Percentiles rank a stretch among this genome's conserved stretches.
phyloP scores from a whole-genome alignment of 2,888 invertebrate genomes.

The Heliconius ismenius region DNA sequence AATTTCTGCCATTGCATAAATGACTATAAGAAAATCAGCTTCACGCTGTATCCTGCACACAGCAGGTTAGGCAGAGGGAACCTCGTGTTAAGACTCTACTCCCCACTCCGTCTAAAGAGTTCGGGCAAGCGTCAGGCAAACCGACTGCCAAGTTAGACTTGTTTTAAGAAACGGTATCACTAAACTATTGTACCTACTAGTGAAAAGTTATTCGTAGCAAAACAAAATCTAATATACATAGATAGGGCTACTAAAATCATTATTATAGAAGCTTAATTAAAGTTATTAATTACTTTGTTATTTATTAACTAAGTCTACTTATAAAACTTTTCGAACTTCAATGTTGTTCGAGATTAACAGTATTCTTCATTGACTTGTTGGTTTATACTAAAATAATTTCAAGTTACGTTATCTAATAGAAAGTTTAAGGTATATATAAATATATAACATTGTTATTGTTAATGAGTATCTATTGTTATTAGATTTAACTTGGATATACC shows the following conservation, averaged over 20 bases:
- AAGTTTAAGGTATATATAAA: no score
- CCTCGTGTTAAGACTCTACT: no score
- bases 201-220: neutral
- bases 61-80: no score
- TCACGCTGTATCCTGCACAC: no score
- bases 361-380: neutral
- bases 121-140: neutral
- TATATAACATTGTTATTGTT: no score
- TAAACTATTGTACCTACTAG: neutral
- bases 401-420: neutral
- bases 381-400: constrained; percentile 1
- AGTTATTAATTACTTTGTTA: constrained; percentile 5
- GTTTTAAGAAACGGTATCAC: neutral
- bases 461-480: no score
- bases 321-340: neutral
- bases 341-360: constrained; percentile 1
- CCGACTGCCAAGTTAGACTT: neutral
- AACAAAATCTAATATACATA: neutral
- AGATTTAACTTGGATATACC: neutral
- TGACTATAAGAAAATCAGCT: no score
- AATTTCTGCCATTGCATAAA: no score
- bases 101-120: neutral
- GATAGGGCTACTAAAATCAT: neutral
- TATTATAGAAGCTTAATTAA: neutral
- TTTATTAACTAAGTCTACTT: neutral